A percentile compares a stretch with the other conserved stretches of the same genome.
Evolutionary conservation across 2,888 invertebrate genomes (phyloP).

Genomic region (Thymelicus lineola): DNA sequence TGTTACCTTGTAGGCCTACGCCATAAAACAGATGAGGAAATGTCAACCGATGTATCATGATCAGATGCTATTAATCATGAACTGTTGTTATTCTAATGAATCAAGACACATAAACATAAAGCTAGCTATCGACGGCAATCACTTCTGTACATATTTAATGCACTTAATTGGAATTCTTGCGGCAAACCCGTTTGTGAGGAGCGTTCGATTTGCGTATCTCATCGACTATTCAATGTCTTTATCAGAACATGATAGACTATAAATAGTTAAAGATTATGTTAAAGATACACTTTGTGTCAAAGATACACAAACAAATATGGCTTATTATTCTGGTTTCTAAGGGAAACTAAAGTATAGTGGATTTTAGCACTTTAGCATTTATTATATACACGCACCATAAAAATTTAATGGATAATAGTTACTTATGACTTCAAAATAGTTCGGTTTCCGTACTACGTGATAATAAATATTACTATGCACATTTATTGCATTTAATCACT

Average conservation of each 20-base stretch:
- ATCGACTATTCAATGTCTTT: conserved; percentile 36
- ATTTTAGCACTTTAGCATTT: too few relatives aligned
- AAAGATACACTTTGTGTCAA: too few relatives aligned
- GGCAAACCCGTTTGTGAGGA: conserved; percentile 50
- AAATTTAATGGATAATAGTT: too few relatives aligned
- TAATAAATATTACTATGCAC: background rate
- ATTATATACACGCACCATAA: too few relatives aligned
- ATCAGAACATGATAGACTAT: conserved; percentile 32
- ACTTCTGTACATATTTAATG: conserved; percentile 42
- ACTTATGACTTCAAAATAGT: too few relatives aligned
- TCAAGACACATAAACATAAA: conserved; percentile 37
- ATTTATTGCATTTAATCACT: conserved; percentile 46
- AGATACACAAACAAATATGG: conserved; percentile 16
- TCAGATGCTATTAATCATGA: conserved; percentile 36
- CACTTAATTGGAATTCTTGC: conserved; percentile 56
- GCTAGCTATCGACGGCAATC: conserved; percentile 39
- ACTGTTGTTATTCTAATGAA: conserved; percentile 44
- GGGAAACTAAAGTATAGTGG: too few relatives aligned
- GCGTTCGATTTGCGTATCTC: conserved; percentile 52
- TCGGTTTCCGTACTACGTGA: too few relatives aligned
- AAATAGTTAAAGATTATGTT: too few relatives aligned
- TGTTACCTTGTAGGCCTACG: conserved; percentile 7
- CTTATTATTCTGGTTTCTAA: background rate
- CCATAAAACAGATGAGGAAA: conserved; percentile 24
- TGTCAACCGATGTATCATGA: conserved; percentile 39